Percentiles rank a stretch among this genome's conserved stretches.
phyloP scores from a whole-genome alignment of 2,888 invertebrate genomes.

The Charanyca ferruginea region DNA sequence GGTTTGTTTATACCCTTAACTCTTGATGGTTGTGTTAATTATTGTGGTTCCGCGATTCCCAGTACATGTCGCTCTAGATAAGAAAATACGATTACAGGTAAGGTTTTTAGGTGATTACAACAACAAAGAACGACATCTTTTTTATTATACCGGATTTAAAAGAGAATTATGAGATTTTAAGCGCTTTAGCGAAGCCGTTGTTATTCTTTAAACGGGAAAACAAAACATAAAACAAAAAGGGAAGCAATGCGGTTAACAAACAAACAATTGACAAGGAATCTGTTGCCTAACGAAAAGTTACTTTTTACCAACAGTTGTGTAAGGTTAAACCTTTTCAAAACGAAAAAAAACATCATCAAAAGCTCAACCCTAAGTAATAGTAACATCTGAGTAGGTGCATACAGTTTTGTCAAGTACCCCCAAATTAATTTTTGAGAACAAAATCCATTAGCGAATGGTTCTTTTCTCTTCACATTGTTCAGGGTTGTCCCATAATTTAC shows the following conservation, averaged over 20 bases:
- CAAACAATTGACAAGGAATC: constrained; percentile 5
- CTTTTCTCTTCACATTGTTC: constrained; percentile 86
- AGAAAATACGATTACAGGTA: background rate
- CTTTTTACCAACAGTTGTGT: constrained; percentile 32
- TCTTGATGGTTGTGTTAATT: too few relatives aligned
- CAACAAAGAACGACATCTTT: background rate
- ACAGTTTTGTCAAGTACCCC: constrained; percentile 88
- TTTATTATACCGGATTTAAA: background rate
- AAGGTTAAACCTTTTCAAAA: constrained; percentile 36
- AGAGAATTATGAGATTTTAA: constrained; percentile 17
- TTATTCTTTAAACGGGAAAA: constrained; percentile 1
- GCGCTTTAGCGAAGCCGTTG: constrained; percentile 3
- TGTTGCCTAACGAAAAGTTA: constrained; percentile 21
- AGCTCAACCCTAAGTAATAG: constrained; percentile 71
- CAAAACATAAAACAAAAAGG: constrained; percentile 6
- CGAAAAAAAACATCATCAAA: constrained; percentile 65
- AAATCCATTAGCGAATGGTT: constrained; percentile 89
- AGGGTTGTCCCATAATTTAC: constrained; percentile 90
- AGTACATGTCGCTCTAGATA: background rate
- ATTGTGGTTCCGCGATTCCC: too few relatives aligned
- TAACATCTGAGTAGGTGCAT: constrained; percentile 84
- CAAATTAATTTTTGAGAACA: constrained; percentile 90
- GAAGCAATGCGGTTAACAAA: constrained; percentile 12
- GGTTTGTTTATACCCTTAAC: too few relatives aligned
- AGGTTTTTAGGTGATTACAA: background rate